Base-by-base conservation (phyloP, 2,797 vertebrate genomes). In the Anniella stebbinsi region DNA sequence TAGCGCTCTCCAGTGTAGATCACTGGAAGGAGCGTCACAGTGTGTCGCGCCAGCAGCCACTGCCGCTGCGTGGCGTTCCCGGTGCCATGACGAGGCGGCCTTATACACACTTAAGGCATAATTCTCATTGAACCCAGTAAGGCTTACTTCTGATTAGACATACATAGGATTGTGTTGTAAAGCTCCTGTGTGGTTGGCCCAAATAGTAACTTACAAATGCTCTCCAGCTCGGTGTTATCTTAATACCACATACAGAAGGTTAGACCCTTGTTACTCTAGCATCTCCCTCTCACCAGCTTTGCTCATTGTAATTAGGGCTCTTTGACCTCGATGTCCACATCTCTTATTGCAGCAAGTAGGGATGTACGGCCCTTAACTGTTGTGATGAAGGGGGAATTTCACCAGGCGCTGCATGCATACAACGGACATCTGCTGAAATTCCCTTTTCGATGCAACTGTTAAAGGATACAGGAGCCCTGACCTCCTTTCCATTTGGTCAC, bases 131-230 rank as follows among this genome's bases (percentile, higher is more conserved):
- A 25, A 63, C 23, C 33, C 28, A 38, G 80, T 23, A 63, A 38
- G 36, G 25, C 38, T 81, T 63, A 60, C 38, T 63, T 63, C 80
- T 81, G 80, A 38, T 4, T 36, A 80, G 36, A 28, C 25, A 30
- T 0, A 0, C 0, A 1, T 82, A 33, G 30, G 8, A 1, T 78
- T 11, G 30, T 81, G 69, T 28, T 70, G 17, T 33, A 76, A 88
- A 84, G 80, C 0, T 45, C 0, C 0, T 0, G 36, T 70, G 76
- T 1, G 2, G 28, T 6, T 85, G 73, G 7, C 30, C 28, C 41
- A 25, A 57, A 17, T 41, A 25, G 2, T 5, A 73, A 57, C 48
- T 54, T 73, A 28, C 21, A 54, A 54, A 73, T 57, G 33, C 6
- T 51, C 41, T 36, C 7, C 48, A 67, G 45, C 0, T 28, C 12